Percentiles rank a stretch among this genome's conserved stretches.
Evolutionary conservation across 2,113 vertebrate genomes (phyloP).

Genomic region (Pachycephala philippinensis): DNA sequence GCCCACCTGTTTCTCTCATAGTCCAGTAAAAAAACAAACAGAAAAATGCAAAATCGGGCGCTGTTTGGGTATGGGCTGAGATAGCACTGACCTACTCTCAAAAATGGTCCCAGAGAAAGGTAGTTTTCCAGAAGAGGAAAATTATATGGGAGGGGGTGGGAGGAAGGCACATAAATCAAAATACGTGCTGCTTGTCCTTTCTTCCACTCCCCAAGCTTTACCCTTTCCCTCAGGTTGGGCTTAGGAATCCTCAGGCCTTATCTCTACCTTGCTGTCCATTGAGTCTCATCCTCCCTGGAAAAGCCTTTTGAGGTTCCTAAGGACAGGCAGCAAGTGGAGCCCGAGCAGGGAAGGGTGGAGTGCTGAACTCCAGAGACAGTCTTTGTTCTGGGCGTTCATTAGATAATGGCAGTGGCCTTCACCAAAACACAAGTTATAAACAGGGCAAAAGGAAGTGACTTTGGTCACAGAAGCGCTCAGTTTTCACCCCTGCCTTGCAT

Average conservation of each 20-base stretch:
- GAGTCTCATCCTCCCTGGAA: background rate
- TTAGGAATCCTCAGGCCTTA: background rate
- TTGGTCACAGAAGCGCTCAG: slow-evolving; percentile 11
- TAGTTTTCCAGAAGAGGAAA: background rate
- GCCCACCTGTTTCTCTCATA: background rate
- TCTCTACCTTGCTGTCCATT: background rate
- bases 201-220: background rate
- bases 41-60: background rate
- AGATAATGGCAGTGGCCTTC: slow-evolving; percentile 30
- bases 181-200: background rate
- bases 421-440: slow-evolving; percentile 17
- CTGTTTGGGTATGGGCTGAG: background rate
- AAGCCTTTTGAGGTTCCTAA: background rate
- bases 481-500: background rate
- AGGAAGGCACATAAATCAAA: background rate
- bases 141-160: fast-evolving
- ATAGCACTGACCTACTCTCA: background rate
- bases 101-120: background rate
- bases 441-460: slow-evolving; percentile 54
- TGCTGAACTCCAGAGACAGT: slow-evolving; percentile 28
- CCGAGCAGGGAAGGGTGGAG: slow-evolving; percentile 28
- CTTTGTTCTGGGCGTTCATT: slow-evolving; percentile 5
- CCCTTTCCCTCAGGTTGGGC: background rate
- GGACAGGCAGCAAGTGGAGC: background rate
- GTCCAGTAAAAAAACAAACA: background rate